Evolutionary conservation across 2,888 invertebrate genomes (phyloP), one percentile per base, ranked within the genome.

Genomic region (Tenthredo scrophulariae): DNA sequence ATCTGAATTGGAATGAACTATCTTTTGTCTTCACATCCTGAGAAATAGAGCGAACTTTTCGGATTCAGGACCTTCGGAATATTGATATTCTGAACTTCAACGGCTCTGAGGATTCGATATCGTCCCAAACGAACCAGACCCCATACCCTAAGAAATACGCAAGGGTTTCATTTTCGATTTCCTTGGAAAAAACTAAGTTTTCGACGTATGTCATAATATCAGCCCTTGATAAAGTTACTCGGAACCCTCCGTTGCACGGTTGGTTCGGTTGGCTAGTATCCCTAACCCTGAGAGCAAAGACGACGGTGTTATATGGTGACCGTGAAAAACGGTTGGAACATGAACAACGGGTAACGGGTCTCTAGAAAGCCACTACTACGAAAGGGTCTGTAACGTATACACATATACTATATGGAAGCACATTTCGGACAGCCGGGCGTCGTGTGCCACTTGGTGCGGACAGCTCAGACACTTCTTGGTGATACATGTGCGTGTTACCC

Each of bases 361-460:
- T 67, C 33, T 67, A 33, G 67, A 67, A 67, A 67, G 67, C 67
- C 33, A 67, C 67, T 67, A 67, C 67, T 67, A 67, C 26, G 18
- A 74, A 43, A 74, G 72, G 72, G 72, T 74, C n/a, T 37, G 43
- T 37, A 43, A 43, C 22, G 15, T 43, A 74, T 74, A 74, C 43
- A 74, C 26, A 74, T 74, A 74, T 74, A 58, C 46, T 62, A 62
- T 80, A 80, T 62, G 40, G 40, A 80, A 46, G 67, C 83, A 83
- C 83, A 83, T 83, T 83, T 83, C 83, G 83, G 83, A 83, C 83
- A 70, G 83, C 67, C 67, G 83, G 65, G 46, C 83, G 83, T 80
- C 80, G 46, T 67, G 83, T 70, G 83, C 83, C 83, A 83, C 83
- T 83, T 83, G 83, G 83, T 70, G 83, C 83, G 67, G 83, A 83